Evolutionary conservation across 2,797 vertebrate species (phyloP), one percentile per base, ranked within the genome.

Genomic region (Gallirallus australis): DNA sequence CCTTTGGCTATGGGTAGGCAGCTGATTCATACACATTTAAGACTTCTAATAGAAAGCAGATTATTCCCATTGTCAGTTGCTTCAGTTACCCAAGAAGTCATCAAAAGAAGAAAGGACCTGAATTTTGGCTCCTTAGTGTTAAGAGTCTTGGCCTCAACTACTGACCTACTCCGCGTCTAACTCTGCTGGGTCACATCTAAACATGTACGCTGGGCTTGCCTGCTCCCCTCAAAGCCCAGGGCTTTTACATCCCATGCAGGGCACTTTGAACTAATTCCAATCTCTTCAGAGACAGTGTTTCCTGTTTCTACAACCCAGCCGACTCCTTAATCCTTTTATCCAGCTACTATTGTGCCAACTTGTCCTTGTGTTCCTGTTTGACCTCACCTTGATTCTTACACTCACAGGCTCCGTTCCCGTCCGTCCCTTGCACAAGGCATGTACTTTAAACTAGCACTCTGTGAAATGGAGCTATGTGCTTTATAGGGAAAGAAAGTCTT

Each of bases 241-340:
- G n/a, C 48, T 89, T 83, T 80, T 63, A 30, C 45, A 72, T 21
- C 79, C 73, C 96, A 72, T 30, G 93, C 95, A 63, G 89, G 82
- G 94, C 19, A 5, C 93, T 96, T 94, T 94, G 95, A 97, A 94
- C 85, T 90, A 7, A 1, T 63, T 91, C 94, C 96, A 97, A 0
- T 0, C 3, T 0, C 73, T 78, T 91, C 93, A 79, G 80, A 89
- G 82, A 37, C 45, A 24, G 69, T 2, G 17, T 19, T 94, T 93
- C 95, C 95, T 93, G 92, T 57, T 95, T 15, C 82, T 75, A 7
- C 85, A 63, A 18, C 28, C 37, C 91, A 89, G 79, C 35, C 40
- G 33, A 61, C 66, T 93, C 82, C 80, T 79, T 96, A 95, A 96
- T 96, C 89, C 93, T 21, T 81, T 96, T 85, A 93, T 87, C 59